Conservation (phyloP, 2,797 vertebrate species). For the Centroberyx gerrardi region DNA sequence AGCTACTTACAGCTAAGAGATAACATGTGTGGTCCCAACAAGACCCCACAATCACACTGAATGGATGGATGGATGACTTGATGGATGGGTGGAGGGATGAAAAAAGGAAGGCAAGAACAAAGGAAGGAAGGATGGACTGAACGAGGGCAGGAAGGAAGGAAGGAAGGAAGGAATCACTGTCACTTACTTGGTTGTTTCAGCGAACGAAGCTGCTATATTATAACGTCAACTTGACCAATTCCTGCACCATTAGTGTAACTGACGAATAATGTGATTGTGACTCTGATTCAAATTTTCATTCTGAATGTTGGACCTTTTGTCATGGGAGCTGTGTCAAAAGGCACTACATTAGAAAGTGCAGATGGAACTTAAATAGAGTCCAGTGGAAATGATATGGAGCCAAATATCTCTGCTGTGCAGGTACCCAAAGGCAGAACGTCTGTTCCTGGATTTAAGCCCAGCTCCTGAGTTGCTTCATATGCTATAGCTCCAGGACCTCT, state of each 20-base stretch:
- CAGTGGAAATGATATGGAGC: neutral
- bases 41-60: neutral
- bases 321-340: neutral
- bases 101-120: neutral
- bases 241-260: no score
- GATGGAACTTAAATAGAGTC: no score
- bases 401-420: conserved; percentile 6
- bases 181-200: no score
- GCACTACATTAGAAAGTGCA: neutral
- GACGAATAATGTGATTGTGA: no score
- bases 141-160: neutral
- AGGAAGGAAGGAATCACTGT: neutral
- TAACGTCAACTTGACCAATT: neutral
- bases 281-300: neutral
- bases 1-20: conserved; percentile 41
- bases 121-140: neutral
- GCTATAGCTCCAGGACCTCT: conserved; percentile 24
- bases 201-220: neutral
- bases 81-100: neutral
- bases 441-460: neutral
- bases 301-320: neutral
- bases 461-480: conserved; percentile 34
- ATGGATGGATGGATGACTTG: conserved; percentile 8
- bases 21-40: conserved; percentile 30
- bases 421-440: neutral